Evolutionary conservation across 1,140 invertebrate genomes (phyloP), one percentile per base, ranked within the genome.

Genomic region (Diachasmimorpha longicaudata): DNA sequence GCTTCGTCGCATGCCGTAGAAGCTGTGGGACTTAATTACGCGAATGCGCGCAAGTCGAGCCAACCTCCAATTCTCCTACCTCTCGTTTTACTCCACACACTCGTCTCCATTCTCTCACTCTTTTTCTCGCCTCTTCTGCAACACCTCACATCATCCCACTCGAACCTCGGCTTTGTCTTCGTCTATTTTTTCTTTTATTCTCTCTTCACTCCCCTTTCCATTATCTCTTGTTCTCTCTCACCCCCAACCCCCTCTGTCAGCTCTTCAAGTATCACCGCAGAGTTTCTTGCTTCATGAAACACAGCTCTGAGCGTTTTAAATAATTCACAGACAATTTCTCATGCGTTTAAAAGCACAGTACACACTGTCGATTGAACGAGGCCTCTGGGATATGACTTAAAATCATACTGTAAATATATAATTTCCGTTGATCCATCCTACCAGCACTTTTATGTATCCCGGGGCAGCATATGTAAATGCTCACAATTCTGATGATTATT

Each of bases 21-120:
- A 84, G 80, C 83, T 81, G 80, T 82, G 84, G 81, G 81, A 87
- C 86, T 87, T 87, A 87, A 87, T 87, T 87, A 87, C 81, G 84
- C 76, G 79, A 86, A 85, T 80, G 76, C 71, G 68, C 31, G 14
- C 48, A 16, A 25, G 16, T 67, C 21, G 31, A 70, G 44, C 25
- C 70, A 70, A 25, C 37, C 52, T 58, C 71, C 46, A 21, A 71
- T 37, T 76, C 68, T 76, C 70, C 72, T 21, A 11, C 69, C 11
- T 58, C 66, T 70, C 74, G 11, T 48, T 58, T 58, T 52, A 46
- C 77, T 77, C 78, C 70, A 70, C 31, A 58, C 75, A 71, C 80
- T 79, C 74, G 58, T 55, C 58, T 77, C 73, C 37, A 52, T 72
- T 79, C 42, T 66, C 74, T 70, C 48, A 19, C 42, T 14, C 39